phyloP scores from a whole-genome alignment of 2,113 vertebrate species.

The Planiliza haematocheilus region DNA sequence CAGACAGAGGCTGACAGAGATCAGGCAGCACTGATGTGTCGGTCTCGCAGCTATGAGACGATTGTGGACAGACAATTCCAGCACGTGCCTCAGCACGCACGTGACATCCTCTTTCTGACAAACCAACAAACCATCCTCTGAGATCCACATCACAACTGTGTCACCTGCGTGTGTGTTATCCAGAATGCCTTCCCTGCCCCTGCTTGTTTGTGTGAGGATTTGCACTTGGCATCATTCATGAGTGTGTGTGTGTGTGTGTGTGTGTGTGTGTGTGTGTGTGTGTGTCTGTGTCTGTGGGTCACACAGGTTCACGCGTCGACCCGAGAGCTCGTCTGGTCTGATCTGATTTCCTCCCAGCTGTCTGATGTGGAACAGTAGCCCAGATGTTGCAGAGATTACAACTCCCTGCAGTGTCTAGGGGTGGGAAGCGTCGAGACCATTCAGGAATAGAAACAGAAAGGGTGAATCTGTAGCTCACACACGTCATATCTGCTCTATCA shows the following conservation, averaged over 20 bases:
- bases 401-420: conserved; percentile 23
- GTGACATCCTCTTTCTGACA: conserved; percentile 22
- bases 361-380: conserved; percentile 69
- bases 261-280: conserved; percentile 2
- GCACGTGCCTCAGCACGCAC: conserved; percentile 4
- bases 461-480: background rate
- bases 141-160: conserved; percentile 8
- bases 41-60: conserved; percentile 10
- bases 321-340: conserved; percentile 65
- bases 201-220: conserved; percentile 24
- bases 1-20: background rate
- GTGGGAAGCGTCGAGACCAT: conserved; percentile 7
- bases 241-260: background rate
- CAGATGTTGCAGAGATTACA: conserved; percentile 76
- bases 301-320: conserved; percentile 32
- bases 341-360: conserved; percentile 67
- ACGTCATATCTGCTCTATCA: background rate
- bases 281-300: conserved; percentile 20
- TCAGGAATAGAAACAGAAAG: conserved; percentile 64
- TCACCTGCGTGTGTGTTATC: conserved; percentile 10
- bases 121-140: conserved; percentile 25
- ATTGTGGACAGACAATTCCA: conserved; percentile 5
- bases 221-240: background rate
- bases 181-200: background rate
- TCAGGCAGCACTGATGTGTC: background rate